Conservation (phyloP, 2,113 vertebrate species). For the Gymnogyps californianus region DNA sequence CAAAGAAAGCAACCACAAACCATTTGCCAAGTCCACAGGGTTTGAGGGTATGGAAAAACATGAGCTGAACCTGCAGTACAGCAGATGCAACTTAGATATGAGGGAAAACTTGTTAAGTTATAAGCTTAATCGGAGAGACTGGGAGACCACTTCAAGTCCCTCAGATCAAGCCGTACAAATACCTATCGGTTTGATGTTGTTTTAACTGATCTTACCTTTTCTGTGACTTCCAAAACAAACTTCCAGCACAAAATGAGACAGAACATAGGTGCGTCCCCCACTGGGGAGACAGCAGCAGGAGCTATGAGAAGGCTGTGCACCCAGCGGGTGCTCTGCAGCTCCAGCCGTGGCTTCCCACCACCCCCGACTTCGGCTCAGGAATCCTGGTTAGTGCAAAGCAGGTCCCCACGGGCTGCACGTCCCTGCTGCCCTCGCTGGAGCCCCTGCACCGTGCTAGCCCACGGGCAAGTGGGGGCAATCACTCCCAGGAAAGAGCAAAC, state of each 20-base stretch:
- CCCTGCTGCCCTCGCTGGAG: background rate
- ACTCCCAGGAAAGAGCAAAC: background rate
- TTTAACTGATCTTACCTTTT: background rate
- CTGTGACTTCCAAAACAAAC: background rate
- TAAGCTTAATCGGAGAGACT: background rate
- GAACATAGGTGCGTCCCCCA: background rate
- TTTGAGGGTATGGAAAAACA: background rate
- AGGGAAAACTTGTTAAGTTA: background rate
- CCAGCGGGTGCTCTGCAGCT: background rate
- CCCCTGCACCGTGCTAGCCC: background rate
- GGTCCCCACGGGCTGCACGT: background rate
- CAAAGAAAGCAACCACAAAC: background rate
- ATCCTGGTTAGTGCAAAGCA: fast-evolving
- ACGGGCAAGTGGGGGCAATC: fast-evolving
- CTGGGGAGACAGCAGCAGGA: background rate
- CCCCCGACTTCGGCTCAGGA: fast-evolving
- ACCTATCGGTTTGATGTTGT: background rate
- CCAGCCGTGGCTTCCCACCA: background rate
- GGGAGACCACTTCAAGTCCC: background rate
- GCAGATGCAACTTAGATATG: background rate
- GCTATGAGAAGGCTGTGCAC: background rate
- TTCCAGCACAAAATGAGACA: background rate
- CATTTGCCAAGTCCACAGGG: background rate
- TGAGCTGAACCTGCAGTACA: background rate
- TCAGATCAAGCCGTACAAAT: background rate